Base-by-base conservation (phyloP, 2,888 invertebrate species). In the Sericinus montela region DNA sequence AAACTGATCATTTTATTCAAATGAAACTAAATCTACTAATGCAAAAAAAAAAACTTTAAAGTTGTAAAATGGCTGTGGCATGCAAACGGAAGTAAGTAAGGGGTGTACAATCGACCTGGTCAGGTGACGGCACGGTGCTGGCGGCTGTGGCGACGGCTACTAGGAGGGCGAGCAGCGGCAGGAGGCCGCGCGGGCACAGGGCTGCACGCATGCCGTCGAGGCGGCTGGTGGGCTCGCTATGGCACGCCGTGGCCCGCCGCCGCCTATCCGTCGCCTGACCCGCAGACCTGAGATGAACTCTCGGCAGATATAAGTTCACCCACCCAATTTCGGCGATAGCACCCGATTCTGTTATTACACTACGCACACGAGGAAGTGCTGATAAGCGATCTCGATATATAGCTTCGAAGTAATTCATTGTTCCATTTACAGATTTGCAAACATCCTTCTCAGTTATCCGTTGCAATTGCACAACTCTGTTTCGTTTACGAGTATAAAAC, bases 321-420 rank as follows among this genome's bases (percentile, higher is more conserved):
- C 82, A 84, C 86, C 85, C 73, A 86, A 81, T 84, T 87, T 83
- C 65, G 68, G 71, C 59, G 85, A 85, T 85, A 84, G 72, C 69
- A 59, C 58, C 62, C 64, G 51, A 71, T 72, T 75, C 76, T 63
- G 72, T 71, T 63, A 70, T 65, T 19, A 19, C 19, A 3, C 3
- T 19, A 19, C 57, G 58, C 58, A 65, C 62, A 73, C 60, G 51
- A 79, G 76, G 79, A 81, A 81, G 75, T 75, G 9, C 7, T 37
- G 49, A 50, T 50, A 56, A 60, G 55, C 46, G 41, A 54, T 61
- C 57, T 54, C 57, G 62, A 59, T 57, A 58, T 55, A 36, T 45
- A 52, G 58, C 3, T 45, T 53, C 43, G 51, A 44, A 52, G 52
- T 56, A 25, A 10, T 25, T 16, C n/a, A 16, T n/a, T 46, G 45